phyloP scores from a whole-genome alignment of 2,797 vertebrate genomes.

The Dromococcyx pavoninus region DNA sequence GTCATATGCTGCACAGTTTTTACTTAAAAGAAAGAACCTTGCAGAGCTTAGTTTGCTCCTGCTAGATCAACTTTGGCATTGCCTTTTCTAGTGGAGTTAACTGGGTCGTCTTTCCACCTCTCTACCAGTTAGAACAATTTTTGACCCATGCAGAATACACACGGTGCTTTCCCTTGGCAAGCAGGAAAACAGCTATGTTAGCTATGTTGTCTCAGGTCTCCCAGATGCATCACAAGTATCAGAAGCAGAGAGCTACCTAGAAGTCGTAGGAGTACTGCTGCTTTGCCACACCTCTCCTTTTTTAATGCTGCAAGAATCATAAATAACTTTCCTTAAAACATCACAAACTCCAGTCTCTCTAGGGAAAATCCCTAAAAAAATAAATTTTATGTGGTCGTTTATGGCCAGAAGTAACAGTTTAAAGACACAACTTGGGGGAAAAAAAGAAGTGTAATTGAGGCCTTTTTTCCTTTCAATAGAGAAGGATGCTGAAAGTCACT shows the following conservation, averaged over 20 bases:
- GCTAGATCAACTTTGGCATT: neutral
- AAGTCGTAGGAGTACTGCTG: neutral
- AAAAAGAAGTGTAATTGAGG: neutral
- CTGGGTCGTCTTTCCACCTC: neutral
- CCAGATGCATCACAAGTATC: neutral
- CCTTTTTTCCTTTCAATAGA: neutral
- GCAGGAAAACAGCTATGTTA: neutral
- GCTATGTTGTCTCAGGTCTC: neutral
- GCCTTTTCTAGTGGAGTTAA: neutral
- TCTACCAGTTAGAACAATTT: neutral
- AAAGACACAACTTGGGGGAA: neutral
- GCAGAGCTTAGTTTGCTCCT: neutral
- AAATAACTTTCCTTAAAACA: neutral
- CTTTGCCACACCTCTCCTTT: neutral
- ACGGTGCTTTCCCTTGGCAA: neutral
- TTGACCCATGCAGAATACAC: neutral
- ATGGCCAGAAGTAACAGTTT: neutral
- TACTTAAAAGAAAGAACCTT: fast-evolving
- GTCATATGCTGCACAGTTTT: neutral
- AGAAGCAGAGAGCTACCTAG: neutral
- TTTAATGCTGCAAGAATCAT: neutral
- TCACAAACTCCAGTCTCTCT: neutral
- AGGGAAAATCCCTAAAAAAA: neutral
- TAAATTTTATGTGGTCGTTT: neutral
- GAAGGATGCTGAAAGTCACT: neutral